Conservation (phyloP, 2,888 invertebrate species). For the Steinernema carpocapsae region DNA sequence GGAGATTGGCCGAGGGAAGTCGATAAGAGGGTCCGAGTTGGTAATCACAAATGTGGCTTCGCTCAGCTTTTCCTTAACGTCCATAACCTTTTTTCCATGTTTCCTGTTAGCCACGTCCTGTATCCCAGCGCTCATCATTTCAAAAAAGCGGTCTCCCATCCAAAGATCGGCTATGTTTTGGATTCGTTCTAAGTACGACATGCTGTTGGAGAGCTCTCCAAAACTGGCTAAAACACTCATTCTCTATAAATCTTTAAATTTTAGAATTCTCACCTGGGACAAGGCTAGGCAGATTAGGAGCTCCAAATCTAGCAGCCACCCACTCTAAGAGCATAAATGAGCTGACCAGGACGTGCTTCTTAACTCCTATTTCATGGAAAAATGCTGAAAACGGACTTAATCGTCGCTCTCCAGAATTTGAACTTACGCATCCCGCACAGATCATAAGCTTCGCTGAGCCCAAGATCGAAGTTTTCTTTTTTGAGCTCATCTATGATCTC, state of each 20-base stretch:
- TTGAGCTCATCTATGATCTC: background rate
- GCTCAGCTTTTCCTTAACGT: conserved; percentile 1
- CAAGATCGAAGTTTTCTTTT: conserved; percentile 10
- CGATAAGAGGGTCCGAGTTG: conserved; percentile 10
- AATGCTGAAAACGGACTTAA: background rate
- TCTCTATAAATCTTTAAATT: no score
- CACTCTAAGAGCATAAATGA: background rate
- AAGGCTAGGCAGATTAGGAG: conserved; percentile 11
- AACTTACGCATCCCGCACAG: conserved; percentile 19
- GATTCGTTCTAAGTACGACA: background rate
- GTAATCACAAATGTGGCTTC: conserved; percentile 27
- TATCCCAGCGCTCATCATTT: background rate
- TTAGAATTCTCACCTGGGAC: no score
- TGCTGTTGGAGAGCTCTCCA: background rate
- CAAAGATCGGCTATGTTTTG: background rate
- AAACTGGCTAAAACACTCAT: no score
- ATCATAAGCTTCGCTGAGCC: conserved; percentile 20
- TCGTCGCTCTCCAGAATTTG: background rate
- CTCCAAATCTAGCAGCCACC: background rate
- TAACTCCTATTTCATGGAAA: conserved; percentile 8
- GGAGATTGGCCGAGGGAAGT: background rate
- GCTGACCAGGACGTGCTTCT: conserved; percentile 15
- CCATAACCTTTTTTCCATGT: background rate
- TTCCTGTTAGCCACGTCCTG: background rate
- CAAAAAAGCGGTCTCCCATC: background rate